A percentile compares a stretch with the other conserved stretches of the same genome.
These are phyloP conservation scores for Drosophila murphyi DNA, from an alignment of 1,140 invertebrate genomes.

Conservation along the genomic window DNA sequence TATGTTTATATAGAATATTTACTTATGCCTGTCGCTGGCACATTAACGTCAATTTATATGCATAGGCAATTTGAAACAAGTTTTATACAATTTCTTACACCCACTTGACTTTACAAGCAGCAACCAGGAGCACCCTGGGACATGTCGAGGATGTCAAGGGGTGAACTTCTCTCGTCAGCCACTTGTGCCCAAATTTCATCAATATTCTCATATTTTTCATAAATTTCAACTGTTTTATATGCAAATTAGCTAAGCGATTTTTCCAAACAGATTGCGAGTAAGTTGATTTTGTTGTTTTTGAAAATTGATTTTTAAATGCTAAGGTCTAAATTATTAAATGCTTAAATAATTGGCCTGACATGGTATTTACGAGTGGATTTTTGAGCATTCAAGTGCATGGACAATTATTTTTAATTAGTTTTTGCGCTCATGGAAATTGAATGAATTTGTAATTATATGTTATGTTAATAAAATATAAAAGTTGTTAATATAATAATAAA, in stretches of 20 bases:
- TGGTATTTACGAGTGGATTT: constrained; percentile 3
- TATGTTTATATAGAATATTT: constrained; percentile 10
- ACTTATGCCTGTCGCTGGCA: constrained; percentile 15
- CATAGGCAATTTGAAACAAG: constrained; percentile 84
- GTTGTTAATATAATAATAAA: no score
- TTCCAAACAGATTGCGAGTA: constrained; percentile 56
- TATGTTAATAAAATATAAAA: no score
- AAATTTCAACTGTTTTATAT: constrained; percentile 84
- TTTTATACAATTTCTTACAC: constrained; percentile 84
- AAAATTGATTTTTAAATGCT: constrained; percentile 68
- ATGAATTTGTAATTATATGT: not conserved
- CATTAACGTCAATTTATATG: constrained; percentile 85
- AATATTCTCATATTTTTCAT: constrained; percentile 78
- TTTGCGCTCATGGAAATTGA: constrained; percentile 32
- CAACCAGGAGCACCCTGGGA: constrained; percentile 28
- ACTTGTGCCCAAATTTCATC: constrained; percentile 75
- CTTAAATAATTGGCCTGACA: constrained; percentile 53
- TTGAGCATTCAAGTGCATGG: constrained; percentile 51
- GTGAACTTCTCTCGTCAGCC: constrained; percentile 33
- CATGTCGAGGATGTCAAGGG: constrained; percentile 47
- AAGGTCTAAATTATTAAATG: constrained; percentile 56
- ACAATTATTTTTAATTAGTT: constrained; percentile 57
- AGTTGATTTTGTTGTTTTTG: constrained; percentile 43
- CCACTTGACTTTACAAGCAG: constrained; percentile 77
- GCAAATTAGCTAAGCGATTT: constrained; percentile 81